Evolutionary conservation across 2,797 vertebrate species (phyloP), one percentile per base, ranked within the genome.

Genomic region (Sparus aurata): DNA sequence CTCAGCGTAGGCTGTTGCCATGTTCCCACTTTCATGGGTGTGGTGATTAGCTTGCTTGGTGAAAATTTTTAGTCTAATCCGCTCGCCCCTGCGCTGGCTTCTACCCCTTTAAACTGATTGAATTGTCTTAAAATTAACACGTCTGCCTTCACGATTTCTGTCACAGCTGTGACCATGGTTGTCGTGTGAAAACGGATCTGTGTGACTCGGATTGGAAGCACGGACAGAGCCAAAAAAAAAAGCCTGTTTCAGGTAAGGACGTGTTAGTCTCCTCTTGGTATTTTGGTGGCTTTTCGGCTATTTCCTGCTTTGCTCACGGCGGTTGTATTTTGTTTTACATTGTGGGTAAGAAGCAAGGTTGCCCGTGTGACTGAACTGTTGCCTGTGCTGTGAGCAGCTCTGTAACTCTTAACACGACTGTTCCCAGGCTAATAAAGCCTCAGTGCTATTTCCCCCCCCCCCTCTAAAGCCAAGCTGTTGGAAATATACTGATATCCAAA

Each of bases 21-120:
- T 95, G 95, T 95, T 95, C 95, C 95, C 95, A 94, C 91, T 94
- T 94, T 93, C 94, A 95, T 95, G 95, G 95, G 95, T 96, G 95
- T 96, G 95, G 95, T 95, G 94, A 96, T 93, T 91, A 95, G 93
- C 89, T 85, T 85, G 92, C 92, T 94, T 87, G 89, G 89, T 89
- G 91, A 93, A 94, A 87, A 91, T 74, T 91, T 38, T 90, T 85
- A 91, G 91, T 92, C 91, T 86, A 89, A 92, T 90, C 88, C 85
- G 85, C 84, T 45, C 52, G 52, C 85, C 79, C 84, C 85, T 53
- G 68, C 41, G 55, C 52, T 77, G 67, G 67, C 78, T 75, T 55
- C 66, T 84, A 82, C 75, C 80, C 64, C 74, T 67, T 82, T 80
- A 87, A 94, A 86, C 87, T 46, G 59, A 58, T 67, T 77, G 82